Evolutionary conservation across 2,797 vertebrate species (phyloP), one percentile per base, ranked within the genome.

Genomic region (Saguinus oedipus): DNA sequence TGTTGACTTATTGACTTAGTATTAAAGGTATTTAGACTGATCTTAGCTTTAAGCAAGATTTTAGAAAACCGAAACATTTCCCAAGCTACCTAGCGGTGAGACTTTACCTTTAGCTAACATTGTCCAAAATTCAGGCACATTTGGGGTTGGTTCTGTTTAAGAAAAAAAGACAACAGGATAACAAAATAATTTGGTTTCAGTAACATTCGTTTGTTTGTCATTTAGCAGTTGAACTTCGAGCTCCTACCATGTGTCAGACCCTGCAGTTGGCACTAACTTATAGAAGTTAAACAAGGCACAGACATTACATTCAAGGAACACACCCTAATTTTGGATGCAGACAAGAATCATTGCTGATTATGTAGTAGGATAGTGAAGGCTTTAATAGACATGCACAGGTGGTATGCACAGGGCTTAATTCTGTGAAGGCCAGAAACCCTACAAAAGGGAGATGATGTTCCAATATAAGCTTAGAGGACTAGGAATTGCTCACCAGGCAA

Each of bases 81-180:
- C 39, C 27, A 68, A 95, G 68, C 5, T 94, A 89, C 68, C 82
- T 89, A 79, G 92, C 10, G 50, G 7, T 64, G 72, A 91, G 39
- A 90, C 72, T 93, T 97, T 98, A 98, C 97, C 97, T 97, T 97
- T 83, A 81, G 87, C 92, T 97, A 98, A 95, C 70, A 84, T 86
- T 94, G 81, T 95, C 97, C 97, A 95, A 96, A 97, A 97, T 61
- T 50, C 96, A 95, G 95, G 57, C 27, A 96, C 92, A 88, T 97
- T 97, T 97, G 88, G 93, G 36, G 85, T 97, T 95, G 75, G 19
- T 89, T 22, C 97, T 98, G 96, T 96, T 96, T 72, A 80, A 76
- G 88, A 94, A 59, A 96, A 86, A 27, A 78, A 48, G 42, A 95
- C 42, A 93, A 96, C 48, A 96, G n/a, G 57, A 86, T 90, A 87